phyloP scores from a whole-genome alignment of 2,113 vertebrate species.

The Oncorhynchus mykiss region DNA sequence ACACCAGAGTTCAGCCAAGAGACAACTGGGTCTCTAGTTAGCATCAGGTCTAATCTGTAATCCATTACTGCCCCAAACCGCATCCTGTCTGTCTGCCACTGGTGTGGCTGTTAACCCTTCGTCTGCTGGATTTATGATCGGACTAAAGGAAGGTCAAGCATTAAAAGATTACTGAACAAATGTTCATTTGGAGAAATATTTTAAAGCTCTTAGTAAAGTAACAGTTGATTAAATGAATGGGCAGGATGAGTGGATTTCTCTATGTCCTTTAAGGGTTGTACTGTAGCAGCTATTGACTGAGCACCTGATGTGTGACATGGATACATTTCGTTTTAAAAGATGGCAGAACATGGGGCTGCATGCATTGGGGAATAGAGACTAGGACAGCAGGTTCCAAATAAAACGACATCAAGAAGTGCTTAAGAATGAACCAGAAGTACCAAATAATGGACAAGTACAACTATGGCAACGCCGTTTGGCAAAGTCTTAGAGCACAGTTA shows the following conservation, averaged over 20 bases:
- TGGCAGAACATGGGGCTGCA: slow-evolving; percentile 41
- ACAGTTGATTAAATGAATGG: slow-evolving; percentile 10
- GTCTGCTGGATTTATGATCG: slow-evolving; percentile 1
- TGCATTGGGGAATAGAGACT: slow-evolving; percentile 53
- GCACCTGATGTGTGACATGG: not conserved
- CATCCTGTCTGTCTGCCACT: not conserved
- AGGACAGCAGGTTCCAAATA: slow-evolving; percentile 10
- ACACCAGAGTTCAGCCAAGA: slow-evolving; percentile 13
- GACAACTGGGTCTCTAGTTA: not conserved
- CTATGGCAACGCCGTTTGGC: slow-evolving; percentile 54
- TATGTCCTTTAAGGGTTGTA: not conserved
- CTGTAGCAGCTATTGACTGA: not conserved
- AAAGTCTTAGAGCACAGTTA: slow-evolving; percentile 38
- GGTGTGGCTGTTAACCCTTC: not conserved
- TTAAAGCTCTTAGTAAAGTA: slow-evolving; percentile 3
- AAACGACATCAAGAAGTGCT: slow-evolving; percentile 47
- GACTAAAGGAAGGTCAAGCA: not conserved
- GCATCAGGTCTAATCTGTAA: not conserved
- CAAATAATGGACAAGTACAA: slow-evolving; percentile 13
- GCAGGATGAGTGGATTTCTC: not conserved
- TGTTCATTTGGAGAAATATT: not conserved
- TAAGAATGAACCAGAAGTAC: slow-evolving; percentile 43
- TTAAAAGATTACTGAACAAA: slow-evolving; percentile 14
- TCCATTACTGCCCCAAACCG: not conserved
- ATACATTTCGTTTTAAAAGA: not conserved